Conservation (phyloP, 2,797 vertebrate genomes). For the Amniataba percoides region DNA sequence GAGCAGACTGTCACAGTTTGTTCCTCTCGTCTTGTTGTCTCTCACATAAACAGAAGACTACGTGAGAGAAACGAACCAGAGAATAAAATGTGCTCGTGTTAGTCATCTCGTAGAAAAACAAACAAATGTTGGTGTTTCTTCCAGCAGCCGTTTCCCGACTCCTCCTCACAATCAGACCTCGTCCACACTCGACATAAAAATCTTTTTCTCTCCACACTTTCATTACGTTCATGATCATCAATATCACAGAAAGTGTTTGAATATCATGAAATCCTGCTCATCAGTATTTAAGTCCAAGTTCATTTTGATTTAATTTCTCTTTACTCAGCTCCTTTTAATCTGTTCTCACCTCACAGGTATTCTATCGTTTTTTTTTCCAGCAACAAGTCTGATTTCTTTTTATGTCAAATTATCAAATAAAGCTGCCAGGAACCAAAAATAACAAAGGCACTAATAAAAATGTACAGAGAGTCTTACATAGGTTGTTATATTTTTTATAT, state of each 20-base stretch:
- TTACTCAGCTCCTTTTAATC: not conserved
- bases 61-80: not conserved
- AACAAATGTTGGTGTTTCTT: not conserved
- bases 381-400: not conserved
- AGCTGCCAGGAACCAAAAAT: not conserved
- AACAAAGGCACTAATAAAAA: not conserved
- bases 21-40: not conserved
- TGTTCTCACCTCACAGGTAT: not conserved
- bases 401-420: not conserved
- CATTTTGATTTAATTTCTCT: not conserved
- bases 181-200: not conserved
- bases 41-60: not conserved
- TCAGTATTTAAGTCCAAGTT: not conserved
- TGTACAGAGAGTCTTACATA: not conserved
- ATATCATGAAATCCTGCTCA: not conserved
- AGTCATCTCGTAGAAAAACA: not conserved
- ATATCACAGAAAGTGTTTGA: not conserved
- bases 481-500: too few relatives aligned
- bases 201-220: not conserved
- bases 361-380: not conserved
- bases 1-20: not conserved
- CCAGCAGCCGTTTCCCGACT: not conserved
- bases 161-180: not conserved
- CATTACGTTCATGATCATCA: not conserved
- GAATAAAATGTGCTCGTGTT: not conserved